A percentile compares a stretch with the other conserved stretches of the same genome.
Conservation (phyloP, 35 echinoderm and acorn worm genomes). For the Strongylocentrotus purpuratus region DNA sequence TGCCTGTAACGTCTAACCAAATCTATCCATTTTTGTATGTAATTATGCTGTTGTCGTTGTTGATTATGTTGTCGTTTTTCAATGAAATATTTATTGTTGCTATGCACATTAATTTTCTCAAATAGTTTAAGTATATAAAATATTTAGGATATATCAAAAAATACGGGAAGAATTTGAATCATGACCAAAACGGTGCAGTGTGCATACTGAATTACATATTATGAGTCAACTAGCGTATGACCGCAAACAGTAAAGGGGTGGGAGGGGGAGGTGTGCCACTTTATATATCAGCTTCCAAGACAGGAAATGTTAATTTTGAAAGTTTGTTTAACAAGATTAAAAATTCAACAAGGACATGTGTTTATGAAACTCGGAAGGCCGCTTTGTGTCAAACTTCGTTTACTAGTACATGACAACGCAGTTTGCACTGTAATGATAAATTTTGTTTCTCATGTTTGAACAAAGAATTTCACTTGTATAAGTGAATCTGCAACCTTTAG, state of each 20-base stretch:
- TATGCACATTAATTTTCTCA: no score
- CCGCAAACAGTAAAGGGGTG: background rate
- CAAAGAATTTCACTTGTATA: no score
- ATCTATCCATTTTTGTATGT: no score
- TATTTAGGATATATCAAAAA: no score
- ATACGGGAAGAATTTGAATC: no score
- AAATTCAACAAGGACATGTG: background rate
- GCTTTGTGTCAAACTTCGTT: background rate
- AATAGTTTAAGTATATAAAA: no score
- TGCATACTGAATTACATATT: background rate
- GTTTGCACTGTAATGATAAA: background rate
- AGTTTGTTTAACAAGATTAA: background rate
- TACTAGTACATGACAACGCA: background rate
- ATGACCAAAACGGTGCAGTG: no score
- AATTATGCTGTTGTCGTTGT: no score
- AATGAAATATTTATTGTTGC: no score
- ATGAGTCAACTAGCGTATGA: background rate
- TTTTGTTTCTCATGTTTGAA: background rate
- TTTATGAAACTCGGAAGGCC: background rate
- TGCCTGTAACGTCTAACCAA: no score
- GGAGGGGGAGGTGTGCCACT: background rate
- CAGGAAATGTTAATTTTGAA: slow-evolving; percentile 6
- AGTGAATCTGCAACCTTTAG: no score
- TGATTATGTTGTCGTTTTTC: no score
- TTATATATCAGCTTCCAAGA: background rate